Conservation (phyloP, 2,113 vertebrate species). For the Poecilia latipinna region DNA sequence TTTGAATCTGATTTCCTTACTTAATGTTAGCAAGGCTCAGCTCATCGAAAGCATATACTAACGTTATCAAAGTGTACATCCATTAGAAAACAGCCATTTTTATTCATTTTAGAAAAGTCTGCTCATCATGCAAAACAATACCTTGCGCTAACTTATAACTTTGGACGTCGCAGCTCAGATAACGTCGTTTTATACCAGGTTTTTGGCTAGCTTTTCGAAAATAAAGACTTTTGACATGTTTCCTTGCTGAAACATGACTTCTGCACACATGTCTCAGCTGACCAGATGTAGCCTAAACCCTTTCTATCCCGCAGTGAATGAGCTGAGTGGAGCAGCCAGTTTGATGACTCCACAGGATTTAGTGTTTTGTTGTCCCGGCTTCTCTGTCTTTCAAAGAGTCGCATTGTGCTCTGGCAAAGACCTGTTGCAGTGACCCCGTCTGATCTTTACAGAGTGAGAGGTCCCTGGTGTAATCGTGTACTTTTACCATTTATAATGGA, state of each 20-base stretch:
- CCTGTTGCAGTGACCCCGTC: neutral
- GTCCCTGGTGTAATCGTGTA: constrained; percentile 17
- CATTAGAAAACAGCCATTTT: neutral
- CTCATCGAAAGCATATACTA: neutral
- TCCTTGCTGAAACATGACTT: neutral
- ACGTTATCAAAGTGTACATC: neutral
- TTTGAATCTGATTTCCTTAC: neutral
- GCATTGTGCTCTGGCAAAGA: neutral
- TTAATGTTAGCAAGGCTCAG: neutral
- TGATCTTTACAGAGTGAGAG: constrained; percentile 13
- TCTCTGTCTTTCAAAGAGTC: constrained; percentile 1
- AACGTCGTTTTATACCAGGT: neutral
- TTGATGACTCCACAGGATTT: constrained; percentile 65
- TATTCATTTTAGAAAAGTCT: neutral
- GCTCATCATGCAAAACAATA: neutral
- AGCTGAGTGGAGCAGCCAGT: constrained; percentile 27
- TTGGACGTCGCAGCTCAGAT: neutral
- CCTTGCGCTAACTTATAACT: neutral
- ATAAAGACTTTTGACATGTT: neutral
- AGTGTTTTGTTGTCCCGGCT: constrained; percentile 45
- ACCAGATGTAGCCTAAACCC: constrained; percentile 44
- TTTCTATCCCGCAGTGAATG: constrained; percentile 51
- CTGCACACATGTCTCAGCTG: neutral
- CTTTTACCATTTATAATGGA: constrained; percentile 82
- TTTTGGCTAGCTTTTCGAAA: neutral